Conservation (phyloP, 2,888 invertebrate species). For the Ophion costatus region DNA sequence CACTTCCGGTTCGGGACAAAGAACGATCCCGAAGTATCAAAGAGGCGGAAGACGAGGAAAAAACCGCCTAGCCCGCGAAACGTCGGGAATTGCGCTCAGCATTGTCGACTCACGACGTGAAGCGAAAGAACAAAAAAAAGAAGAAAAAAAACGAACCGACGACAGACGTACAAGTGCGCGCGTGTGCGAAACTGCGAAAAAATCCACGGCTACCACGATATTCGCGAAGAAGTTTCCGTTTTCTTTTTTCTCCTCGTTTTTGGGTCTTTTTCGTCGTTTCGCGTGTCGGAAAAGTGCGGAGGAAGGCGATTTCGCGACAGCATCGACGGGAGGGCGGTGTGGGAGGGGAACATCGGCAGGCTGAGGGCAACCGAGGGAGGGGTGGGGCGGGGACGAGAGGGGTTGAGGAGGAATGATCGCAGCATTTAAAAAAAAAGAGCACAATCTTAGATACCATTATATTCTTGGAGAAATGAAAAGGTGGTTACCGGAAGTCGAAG, state of each 20-base stretch:
- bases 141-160: not conserved
- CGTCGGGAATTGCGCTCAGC: not conserved
- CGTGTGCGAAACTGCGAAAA: conserved; percentile 22
- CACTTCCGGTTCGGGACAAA: too few species aligned
- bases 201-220: not conserved
- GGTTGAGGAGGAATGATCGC: conserved; percentile 31
- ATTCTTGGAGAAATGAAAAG: conserved; percentile 25
- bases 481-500: not conserved
- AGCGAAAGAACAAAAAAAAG: conserved; percentile 4
- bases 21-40: not conserved
- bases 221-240: not conserved
- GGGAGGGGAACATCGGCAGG: too few species aligned
- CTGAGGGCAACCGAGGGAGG: not conserved
- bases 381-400: not conserved
- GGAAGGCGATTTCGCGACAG: not conserved
- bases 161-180: conserved; percentile 28
- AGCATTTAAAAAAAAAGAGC: conserved; percentile 48
- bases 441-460: conserved; percentile 24
- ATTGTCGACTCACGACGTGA: conserved; percentile 12
- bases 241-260: not conserved
- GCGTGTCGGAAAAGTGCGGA: not conserved
- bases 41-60: not conserved
- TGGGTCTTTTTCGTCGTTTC: too few species aligned
- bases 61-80: not conserved
- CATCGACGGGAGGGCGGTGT: too few species aligned